Evolutionary conservation across 2,888 invertebrate species (phyloP), one percentile per base, ranked within the genome.

Genomic region (Nemotelus pantherinus): DNA sequence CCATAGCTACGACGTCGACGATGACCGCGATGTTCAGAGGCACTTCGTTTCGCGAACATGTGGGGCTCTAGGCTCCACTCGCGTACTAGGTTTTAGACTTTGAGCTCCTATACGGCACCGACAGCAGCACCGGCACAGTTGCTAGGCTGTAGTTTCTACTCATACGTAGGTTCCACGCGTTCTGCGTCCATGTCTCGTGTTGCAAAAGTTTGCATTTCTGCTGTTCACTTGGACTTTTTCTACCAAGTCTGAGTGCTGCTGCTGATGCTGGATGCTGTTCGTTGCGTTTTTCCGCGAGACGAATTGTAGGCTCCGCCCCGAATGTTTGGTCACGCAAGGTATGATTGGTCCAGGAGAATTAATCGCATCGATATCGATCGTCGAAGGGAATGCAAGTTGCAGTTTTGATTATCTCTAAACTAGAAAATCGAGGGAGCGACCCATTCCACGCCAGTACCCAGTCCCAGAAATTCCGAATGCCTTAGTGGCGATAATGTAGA

Each of bases 321-420:
- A 80, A 79, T 81, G 80, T 82, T 82, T 80, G 81, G 82, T 80
- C 79, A 81, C 81, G 81, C 81, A 81, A 80, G 79, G 81, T 80
- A 80, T 80, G 81, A 82, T 82, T 82, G 82, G 82, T 82, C 81
- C 81, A 81, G 79, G 79, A 81, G 81, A 82, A 82, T 79, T 82
- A 77, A 77, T 81, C 80, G 77, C 79, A 78, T 80, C 77, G 80
- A 77, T 80, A 81, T 81, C 79, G 80, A 80, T 80, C 80, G 80
- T 78, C 77, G 67, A 65, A 76, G 80, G 80, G 79, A 79, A 77
- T 57, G 80, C 80, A 81, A 78, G 75, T 77, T 80, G 80, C 79
- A 80, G 78, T 80, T 77, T 80, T 81, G 81, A 77, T 77, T 77
- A 77, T 77, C 77, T 77, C 43, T 57, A 39, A 55, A 68, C 58